These are phyloP conservation scores for Lottia scabra DNA, from an alignment of 2,888 invertebrate genomes.

Conservation along the genomic window DNA sequence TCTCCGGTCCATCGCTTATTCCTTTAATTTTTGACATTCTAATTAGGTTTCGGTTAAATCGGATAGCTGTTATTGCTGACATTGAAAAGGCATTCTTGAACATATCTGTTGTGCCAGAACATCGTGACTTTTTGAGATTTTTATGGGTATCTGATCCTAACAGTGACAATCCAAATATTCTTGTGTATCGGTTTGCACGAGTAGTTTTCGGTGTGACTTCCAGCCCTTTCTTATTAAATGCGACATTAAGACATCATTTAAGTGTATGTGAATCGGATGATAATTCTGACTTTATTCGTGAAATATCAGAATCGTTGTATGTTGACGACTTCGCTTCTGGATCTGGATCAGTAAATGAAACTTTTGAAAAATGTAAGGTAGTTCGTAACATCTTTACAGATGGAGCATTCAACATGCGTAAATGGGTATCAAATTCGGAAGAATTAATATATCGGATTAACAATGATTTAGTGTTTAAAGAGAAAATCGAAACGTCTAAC, in stretches of 20 bases:
- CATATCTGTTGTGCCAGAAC: neutral
- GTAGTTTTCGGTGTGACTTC: neutral
- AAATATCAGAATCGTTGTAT: neutral
- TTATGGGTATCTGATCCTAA: neutral
- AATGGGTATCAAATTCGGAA: neutral
- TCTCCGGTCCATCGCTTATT: neutral
- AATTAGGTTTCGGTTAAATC: neutral
- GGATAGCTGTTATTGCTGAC: neutral
- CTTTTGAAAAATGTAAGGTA: neutral
- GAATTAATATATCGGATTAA: neutral
- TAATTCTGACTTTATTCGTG: neutral
- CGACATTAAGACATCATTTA: neutral
- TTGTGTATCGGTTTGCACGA: neutral
- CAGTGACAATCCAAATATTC: neutral
- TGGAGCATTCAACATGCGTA: neutral
- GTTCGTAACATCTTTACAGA: neutral
- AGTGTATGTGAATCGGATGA: neutral
- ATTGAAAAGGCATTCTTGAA: too few species aligned
- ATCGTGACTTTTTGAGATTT: neutral
- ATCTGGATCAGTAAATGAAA: neutral
- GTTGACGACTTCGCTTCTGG: neutral
- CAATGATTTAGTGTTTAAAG: too few species aligned
- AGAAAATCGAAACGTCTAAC: too few species aligned
- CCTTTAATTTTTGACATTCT: neutral
- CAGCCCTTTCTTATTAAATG: neutral